These are phyloP conservation scores for Heptranchias perlo DNA, from an alignment of 2,113 vertebrate species.

Conservation along the genomic window DNA sequence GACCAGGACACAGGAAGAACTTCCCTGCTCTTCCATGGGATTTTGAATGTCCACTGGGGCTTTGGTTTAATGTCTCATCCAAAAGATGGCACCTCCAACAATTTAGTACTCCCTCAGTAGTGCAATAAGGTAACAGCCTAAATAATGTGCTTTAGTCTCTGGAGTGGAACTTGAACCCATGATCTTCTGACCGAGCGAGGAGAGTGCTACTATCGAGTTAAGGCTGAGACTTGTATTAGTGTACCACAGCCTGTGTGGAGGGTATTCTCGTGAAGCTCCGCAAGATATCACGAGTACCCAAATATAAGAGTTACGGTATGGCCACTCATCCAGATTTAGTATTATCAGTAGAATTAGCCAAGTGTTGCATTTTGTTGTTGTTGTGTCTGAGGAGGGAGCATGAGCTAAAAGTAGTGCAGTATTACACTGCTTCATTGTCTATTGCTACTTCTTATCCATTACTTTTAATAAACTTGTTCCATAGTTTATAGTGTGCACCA, in stretches of 20 bases:
- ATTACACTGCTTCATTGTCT: not conserved
- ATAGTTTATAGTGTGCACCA: not conserved
- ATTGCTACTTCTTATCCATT: not conserved
- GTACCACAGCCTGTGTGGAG: too few species aligned
- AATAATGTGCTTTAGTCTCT: not conserved
- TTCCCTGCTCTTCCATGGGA: not conserved
- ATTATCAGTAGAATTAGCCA: not conserved
- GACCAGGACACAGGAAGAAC: not conserved
- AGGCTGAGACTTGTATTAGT: too few species aligned
- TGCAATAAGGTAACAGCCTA: not conserved
- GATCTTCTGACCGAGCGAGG: not conserved
- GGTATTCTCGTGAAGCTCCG: not conserved
- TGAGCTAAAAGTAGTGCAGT: not conserved
- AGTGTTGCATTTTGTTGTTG: too few species aligned
- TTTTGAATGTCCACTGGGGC: not conserved
- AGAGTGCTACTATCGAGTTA: too few species aligned
- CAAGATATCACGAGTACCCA: not conserved
- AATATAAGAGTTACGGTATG: not conserved
- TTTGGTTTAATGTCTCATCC: not conserved
- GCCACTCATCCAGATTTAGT: not conserved
- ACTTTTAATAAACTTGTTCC: not conserved
- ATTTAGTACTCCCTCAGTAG: not conserved
- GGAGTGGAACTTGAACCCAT: not conserved
- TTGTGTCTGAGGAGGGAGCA: not conserved
- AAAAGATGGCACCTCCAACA: not conserved